These are phyloP conservation scores for Pollimyrus isidori DNA, from an alignment of 2,113 vertebrate species.

Conservation along the genomic window DNA sequence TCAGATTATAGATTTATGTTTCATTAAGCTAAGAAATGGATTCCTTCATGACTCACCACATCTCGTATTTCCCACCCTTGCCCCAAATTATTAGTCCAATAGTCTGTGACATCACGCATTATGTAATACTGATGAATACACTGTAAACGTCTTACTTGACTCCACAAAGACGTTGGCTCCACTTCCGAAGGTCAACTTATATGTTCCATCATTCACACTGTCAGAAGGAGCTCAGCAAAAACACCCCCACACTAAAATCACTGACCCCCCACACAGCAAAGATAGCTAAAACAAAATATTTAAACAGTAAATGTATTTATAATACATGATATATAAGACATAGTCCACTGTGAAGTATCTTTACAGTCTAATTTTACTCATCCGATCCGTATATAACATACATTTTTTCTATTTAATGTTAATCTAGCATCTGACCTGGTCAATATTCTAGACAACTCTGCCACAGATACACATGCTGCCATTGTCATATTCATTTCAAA, in stretches of 20 bases:
- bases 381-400: background rate
- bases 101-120: background rate
- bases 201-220: constrained; percentile 31
- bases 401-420: background rate
- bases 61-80: background rate
- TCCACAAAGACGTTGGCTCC: constrained; percentile 27
- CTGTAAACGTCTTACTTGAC: constrained; percentile 31
- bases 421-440: background rate
- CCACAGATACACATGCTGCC: background rate
- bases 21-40: background rate
- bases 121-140: background rate
- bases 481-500: background rate
- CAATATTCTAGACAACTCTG: background rate
- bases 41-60: background rate
- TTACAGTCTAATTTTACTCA: background rate
- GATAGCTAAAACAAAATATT: background rate
- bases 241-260: background rate
- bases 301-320: background rate
- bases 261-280: background rate
- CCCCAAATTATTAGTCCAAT: constrained; percentile 16
- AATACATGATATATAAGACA: too few relatives aligned
- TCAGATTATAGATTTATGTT: background rate
- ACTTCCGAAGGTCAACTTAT: constrained; percentile 30
- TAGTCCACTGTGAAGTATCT: background rate
- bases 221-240: constrained; percentile 8